Evolutionary conservation across 2,888 invertebrate species (phyloP), one percentile per base, ranked within the genome.

Genomic region (Tachina grossa): DNA sequence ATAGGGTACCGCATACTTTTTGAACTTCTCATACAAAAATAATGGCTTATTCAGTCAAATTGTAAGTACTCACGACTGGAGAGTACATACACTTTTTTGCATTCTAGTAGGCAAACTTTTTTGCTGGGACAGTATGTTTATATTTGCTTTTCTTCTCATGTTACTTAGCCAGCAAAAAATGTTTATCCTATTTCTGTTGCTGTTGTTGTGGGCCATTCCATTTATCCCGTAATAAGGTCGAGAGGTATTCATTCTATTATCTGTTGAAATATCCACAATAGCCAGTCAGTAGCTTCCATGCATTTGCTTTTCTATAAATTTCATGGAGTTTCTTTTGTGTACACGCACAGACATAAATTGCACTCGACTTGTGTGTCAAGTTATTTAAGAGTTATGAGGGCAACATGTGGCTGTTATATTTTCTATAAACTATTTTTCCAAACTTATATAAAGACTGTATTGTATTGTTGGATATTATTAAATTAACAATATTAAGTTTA

Each of bases 371-470:
- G 71, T 85, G 65, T 83, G 83, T 85, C 85, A 85, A 85, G 85
- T 85, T 80, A 80, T 83, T 85, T 83, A 85, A 80, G 76, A 85
- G 83, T 85, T 83, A 76, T 83, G 85, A 41, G 76, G 85, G 76
- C 85, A 85, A 85, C 85, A 83, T 83, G 83, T 83, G 83, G 77
- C 77, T 72, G 53, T 53, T 78, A 77, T 77, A 68, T 57, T 76
- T 68, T 71, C 68, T 77, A 31, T 43, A 81, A 81, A 85, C 66
- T 84, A 72, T 77, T 84, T 81, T 77, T 49, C 9, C 41, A 71
- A 31, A 63, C 72, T 49, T 49, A 65, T 65, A 63, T 65, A 63
- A 53, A 53, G 61, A 14, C 63, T 72, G 71, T 72, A 63, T 71
- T 77, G 19, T 63, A 43, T 74, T 11, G 81, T 72, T 71, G 45